A percentile compares a stretch with the other conserved stretches of the same genome.
These are phyloP conservation scores for Unio pictorum DNA, from an alignment of 2,888 invertebrate genomes.

Conservation along the genomic window DNA sequence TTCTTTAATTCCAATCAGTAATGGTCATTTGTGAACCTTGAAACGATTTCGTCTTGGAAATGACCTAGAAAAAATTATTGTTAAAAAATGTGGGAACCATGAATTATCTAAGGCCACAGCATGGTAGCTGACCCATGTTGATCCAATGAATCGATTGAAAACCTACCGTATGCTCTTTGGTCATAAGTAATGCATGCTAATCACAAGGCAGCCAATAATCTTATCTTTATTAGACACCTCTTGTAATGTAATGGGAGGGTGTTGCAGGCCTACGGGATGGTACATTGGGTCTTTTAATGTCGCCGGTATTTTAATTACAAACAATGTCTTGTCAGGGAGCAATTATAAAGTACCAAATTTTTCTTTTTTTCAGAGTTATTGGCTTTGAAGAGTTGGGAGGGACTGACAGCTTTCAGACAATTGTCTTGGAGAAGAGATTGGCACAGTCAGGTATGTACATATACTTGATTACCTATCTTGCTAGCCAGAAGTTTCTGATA, in stretches of 20 bases:
- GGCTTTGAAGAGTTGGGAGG: constrained; percentile 68
- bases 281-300: neutral
- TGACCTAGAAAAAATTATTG: too few species aligned
- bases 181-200: too few species aligned
- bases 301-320: neutral
- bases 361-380: constrained; percentile 53
- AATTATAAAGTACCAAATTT: neutral
- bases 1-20: too few species aligned
- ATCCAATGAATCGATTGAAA: too few species aligned
- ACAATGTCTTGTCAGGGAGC: neutral
- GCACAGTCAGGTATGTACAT: constrained; percentile 55
- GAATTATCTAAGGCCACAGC: too few species aligned
- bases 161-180: too few species aligned
- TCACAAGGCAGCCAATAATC: too few species aligned
- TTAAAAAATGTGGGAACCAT: too few species aligned
- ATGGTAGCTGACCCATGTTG: too few species aligned
- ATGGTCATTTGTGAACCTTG: too few species aligned
- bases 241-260: neutral
- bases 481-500: neutral
- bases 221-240: too few species aligned
- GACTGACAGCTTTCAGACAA: constrained; percentile 61
- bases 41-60: too few species aligned
- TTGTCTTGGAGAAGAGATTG: constrained; percentile 58
- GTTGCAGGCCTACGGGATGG: neutral
- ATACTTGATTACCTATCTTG: neutral